A percentile compares a stretch with the other conserved stretches of the same genome.
phyloP scores from a whole-genome alignment of 2,888 invertebrate genomes.

The Rhaphigaster nebulosa region DNA sequence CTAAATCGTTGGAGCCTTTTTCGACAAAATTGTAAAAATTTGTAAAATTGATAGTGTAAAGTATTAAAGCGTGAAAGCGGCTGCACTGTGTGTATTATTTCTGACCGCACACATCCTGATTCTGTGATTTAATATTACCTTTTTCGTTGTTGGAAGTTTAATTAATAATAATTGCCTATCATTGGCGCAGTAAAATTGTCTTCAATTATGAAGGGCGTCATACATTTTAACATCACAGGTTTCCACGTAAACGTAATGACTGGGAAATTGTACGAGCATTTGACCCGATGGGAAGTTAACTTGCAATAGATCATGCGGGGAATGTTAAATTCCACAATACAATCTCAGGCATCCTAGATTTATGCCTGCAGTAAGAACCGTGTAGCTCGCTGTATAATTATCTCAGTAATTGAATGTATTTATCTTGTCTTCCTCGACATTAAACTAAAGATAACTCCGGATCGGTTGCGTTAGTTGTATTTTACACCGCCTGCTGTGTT shows the following conservation, averaged over 20 bases:
- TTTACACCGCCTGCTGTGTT: neutral
- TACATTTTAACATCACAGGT: neutral
- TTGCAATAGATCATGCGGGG: neutral
- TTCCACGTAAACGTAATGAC: neutral
- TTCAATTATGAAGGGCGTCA: neutral
- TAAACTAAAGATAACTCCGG: neutral
- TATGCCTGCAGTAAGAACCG: neutral
- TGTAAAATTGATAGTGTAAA: no score
- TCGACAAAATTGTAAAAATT: no score
- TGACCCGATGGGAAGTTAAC: neutral
- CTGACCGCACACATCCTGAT: no score
- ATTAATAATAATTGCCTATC: neutral
- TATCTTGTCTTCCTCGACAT: neutral
- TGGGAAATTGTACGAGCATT: neutral
- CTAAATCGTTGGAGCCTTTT: no score
- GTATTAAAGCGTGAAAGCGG: no score
- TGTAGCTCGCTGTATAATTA: neutral
- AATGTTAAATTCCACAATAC: neutral
- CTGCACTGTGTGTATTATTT: no score
- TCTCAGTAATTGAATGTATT: slow-evolving; percentile 12
- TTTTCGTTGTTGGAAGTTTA: no score
- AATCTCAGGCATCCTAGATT: neutral
- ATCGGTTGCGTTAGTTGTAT: neutral
- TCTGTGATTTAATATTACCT: no score
- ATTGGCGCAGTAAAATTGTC: neutral